phyloP scores from a whole-genome alignment of 2,888 invertebrate species.

The Caenorhabditis sp. region DNA sequence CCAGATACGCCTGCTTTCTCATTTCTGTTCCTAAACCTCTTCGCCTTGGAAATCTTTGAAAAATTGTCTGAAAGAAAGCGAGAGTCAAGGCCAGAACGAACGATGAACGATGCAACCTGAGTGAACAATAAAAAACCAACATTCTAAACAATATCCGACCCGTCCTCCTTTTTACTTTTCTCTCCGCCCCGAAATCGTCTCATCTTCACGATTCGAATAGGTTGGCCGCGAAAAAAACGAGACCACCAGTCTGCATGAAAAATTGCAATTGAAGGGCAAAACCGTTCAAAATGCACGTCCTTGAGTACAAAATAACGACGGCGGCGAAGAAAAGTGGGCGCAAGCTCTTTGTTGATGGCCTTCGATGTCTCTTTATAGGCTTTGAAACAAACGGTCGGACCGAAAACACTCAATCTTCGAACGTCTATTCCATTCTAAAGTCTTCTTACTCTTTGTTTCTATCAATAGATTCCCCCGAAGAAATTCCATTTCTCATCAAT shows the following conservation, averaged over 20 bases:
- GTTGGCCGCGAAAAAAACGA: constrained; percentile 54
- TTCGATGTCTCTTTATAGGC: constrained; percentile 50
- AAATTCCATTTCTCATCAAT: constrained; percentile 16
- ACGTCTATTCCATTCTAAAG: constrained; percentile 18
- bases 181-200: constrained; percentile 13
- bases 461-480: too few relatives aligned
- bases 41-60: background rate
- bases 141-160: constrained; percentile 19
- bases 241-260: constrained; percentile 42
- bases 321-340: constrained; percentile 42
- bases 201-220: constrained; percentile 41
- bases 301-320: constrained; percentile 53
- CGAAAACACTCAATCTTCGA: constrained; percentile 42
- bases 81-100: constrained; percentile 36
- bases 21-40: too few relatives aligned
- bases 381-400: constrained; percentile 41
- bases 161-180: constrained; percentile 31
- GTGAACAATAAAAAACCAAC: constrained; percentile 43
- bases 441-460: background rate
- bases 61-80: constrained; percentile 8
- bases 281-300: constrained; percentile 54
- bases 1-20: background rate
- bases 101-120: background rate
- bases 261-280: constrained; percentile 55
- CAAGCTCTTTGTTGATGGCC: constrained; percentile 48